Base-by-base conservation (phyloP, 37 sponge, comb jelly and placozoan genomes). In the Cliona cf. orientalis region DNA sequence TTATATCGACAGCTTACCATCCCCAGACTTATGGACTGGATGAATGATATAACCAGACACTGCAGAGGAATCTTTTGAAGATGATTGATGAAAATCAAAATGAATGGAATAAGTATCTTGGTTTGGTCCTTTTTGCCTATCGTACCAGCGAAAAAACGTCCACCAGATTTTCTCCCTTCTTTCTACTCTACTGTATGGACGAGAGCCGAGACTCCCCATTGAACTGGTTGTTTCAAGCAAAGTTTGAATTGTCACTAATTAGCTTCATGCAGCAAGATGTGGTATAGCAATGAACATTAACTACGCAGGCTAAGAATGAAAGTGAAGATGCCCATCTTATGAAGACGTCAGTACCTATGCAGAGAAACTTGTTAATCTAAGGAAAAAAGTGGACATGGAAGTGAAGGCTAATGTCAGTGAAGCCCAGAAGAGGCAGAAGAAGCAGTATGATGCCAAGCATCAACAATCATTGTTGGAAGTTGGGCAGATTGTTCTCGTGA, bases 31-130 rank as follows among this genome's bases (percentile, higher is more conserved):
- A 87, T 67, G 88, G 88, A 23, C 38, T 82, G 3, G 82, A 75
- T 74, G 88, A 87, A 29, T 3, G 74, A 11, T 40, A 83, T 17
- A 87, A 87, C 36, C 88, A 87, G 65, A 78, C 85, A 22, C 59
- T 84, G 34, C 25, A 31, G 9, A 14, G 39, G 5, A 35, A 72
- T 5, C 43, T 89, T 0, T 19, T 42, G 46, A 74, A 74, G 65
- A 25, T 58, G 60, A 29, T 66, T 28, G 61, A 44, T 26, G 65
- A 69, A 46, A 39, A 33, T 43, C 39, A 70, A 40, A 57, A 79
- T 46, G 73, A 79, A 2, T 79, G 87, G 87, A 80, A 79, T 33
- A 28, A 63, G 44, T 49, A 71, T 23, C 37, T 86, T 22, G 78
- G 69, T 69, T 42, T 72, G 0, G 43, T 55, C 22, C 67, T 86